Conservation (phyloP, 2,888 invertebrate genomes). For the Epistrophe eligans region DNA sequence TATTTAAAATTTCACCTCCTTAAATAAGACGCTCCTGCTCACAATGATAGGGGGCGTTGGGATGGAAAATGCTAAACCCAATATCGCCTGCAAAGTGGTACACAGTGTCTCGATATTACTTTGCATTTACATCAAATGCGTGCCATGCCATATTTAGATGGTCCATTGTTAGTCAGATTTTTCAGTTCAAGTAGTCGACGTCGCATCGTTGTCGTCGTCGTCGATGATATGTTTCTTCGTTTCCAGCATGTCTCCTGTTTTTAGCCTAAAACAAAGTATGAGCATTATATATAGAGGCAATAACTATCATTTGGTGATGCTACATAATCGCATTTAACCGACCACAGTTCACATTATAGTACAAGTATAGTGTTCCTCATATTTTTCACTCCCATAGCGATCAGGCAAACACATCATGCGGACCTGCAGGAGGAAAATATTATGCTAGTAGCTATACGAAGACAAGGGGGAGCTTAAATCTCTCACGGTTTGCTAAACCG, state of each 20-base stretch:
- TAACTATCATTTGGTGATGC: conserved; percentile 19
- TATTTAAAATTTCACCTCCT: not conserved
- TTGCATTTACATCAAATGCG: conserved; percentile 83
- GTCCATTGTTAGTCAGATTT: conserved; percentile 74
- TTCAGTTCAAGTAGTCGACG: conserved; percentile 51
- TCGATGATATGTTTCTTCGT: conserved; percentile 54
- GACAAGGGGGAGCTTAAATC: conserved; percentile 45
- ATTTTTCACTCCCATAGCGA: conserved; percentile 56
- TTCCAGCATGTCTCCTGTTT: conserved; percentile 65
- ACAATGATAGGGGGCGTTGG: conserved; percentile 45
- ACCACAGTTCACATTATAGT: not conserved
- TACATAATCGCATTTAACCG: conserved; percentile 14
- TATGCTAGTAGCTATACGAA: not conserved
- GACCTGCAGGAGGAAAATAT: conserved; percentile 5
- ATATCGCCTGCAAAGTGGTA: conserved; percentile 71
- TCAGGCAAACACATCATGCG: not conserved
- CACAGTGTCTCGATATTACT: conserved; percentile 73
- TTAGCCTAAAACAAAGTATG: conserved; percentile 65
- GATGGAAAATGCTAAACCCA: conserved; percentile 55
- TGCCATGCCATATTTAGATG: conserved; percentile 83
- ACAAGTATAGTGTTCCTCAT: conserved; percentile 39
- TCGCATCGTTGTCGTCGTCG: not conserved
- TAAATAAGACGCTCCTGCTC: not conserved
- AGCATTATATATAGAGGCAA: conserved; percentile 18
- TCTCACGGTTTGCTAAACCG: conserved; percentile 70